Evolutionary conservation across 2,113 vertebrate species (phyloP), one percentile per base, ranked within the genome.

Genomic region (Orthonyx spaldingii): DNA sequence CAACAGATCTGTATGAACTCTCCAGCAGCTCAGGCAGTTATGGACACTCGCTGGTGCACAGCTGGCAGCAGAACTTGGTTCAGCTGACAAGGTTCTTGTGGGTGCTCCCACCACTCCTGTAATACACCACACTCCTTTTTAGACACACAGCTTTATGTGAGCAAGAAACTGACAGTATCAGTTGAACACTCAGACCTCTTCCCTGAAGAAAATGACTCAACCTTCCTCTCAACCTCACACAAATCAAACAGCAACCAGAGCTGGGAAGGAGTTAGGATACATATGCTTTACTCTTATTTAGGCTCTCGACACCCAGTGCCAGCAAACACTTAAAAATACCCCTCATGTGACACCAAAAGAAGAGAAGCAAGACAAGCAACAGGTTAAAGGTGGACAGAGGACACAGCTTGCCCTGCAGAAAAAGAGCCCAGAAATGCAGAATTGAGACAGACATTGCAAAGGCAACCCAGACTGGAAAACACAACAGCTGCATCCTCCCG

Each of bases 401-500:
- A 53, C 20, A 57, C 19, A 46, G 11, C 11, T 2, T 86, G 42
- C 33, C 28, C 37, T 42, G 30, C 7, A 70, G 44, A 75, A 71
- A 5, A 72, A 27, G n/a, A 42, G 13, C 47, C 32, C 22, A 19
- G 33, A 49, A 41, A 65, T 1, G 3, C 28, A n/a, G 64, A 65
- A 19, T 18, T 10, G 7, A 74, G 39, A 52, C 15, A 63, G 32
- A 55, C n/a, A 32, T 13, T 41, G 49, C 22, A 46, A 68, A 86
- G 16, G 37, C 2, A 13, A 55, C 3, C 2, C 21, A 56, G 15
- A 63, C 21, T 52, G 18, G n/a, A 60, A 85, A 68, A 76, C 14
- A 55, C 0, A 68, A 42, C 56, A 61, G 20, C 11, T 44, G 27
- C 9, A 56, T 30, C 16, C 23, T 82, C 28, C 42, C 0, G 0